These are phyloP conservation scores for Trachelus stipa DNA, from an alignment of 2,888 invertebrate species.

Conservation along the genomic window DNA sequence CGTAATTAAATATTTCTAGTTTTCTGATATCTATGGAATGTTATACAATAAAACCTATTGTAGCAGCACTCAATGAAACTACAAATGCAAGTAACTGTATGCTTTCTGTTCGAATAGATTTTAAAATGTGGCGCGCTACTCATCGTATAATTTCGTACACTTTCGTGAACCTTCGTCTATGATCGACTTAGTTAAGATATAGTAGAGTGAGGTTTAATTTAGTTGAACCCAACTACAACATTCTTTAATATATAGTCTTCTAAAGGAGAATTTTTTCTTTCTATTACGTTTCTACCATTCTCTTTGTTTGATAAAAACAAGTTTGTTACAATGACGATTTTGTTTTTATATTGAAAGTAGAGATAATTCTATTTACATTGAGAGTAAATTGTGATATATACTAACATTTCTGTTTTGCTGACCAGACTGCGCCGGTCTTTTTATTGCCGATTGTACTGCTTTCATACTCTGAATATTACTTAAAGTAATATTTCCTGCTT, in stretches of 20 bases:
- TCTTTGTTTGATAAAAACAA: background rate
- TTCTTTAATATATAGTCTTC: background rate
- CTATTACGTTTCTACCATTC: too few relatives aligned
- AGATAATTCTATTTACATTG: background rate
- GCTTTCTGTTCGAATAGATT: too few relatives aligned
- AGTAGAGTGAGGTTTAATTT: background rate
- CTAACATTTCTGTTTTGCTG: constrained; percentile 61
- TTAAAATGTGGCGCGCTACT: too few relatives aligned
- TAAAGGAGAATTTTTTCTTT: background rate
- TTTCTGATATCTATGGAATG: background rate
- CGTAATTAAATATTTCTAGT: constrained; percentile 7
- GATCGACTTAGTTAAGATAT: too few relatives aligned
- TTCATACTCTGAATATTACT: constrained; percentile 58
- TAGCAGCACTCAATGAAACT: background rate
- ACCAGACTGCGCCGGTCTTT: constrained; percentile 67
- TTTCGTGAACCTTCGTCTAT: background rate
- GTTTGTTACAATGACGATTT: background rate
- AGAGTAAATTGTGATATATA: constrained; percentile 5
- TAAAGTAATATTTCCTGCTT: constrained; percentile 54
- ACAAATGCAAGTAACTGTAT: background rate
- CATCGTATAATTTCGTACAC: too few relatives aligned
- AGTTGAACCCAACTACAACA: background rate
- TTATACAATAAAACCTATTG: background rate
- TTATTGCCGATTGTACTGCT: constrained; percentile 51
- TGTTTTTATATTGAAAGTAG: background rate